Conservation (phyloP, 2,888 invertebrate species). For the Harpagoxenus sublaevis region DNA sequence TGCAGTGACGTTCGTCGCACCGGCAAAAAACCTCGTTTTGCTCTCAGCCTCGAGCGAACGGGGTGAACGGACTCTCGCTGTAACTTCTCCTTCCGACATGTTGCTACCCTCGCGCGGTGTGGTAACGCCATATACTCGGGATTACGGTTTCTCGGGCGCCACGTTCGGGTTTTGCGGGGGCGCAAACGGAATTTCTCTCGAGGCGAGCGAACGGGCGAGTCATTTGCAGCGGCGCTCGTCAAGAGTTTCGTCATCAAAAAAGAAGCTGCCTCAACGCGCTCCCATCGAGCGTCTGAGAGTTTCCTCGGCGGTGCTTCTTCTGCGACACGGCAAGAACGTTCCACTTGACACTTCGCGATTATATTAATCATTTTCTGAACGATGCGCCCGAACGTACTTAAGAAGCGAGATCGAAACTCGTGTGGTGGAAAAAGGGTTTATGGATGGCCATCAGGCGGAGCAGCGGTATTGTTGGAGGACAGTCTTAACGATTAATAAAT, state of each 20-base stretch:
- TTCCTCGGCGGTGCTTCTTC: slow-evolving; percentile 32
- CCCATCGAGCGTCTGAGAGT: slow-evolving; percentile 10
- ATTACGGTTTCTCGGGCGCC: slow-evolving; percentile 35
- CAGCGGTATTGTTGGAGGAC: not conserved
- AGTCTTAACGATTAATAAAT: slow-evolving; percentile 55
- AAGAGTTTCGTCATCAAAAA: slow-evolving; percentile 40
- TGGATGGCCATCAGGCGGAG: slow-evolving; percentile 1
- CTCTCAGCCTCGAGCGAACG: not conserved
- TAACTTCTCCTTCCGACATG: slow-evolving; percentile 1
- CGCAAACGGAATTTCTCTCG: slow-evolving; percentile 37
- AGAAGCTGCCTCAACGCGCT: slow-evolving; percentile 7
- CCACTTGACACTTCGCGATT: slow-evolving; percentile 46
- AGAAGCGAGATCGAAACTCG: slow-evolving; percentile 37
- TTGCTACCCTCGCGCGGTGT: not conserved
- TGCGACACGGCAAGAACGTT: slow-evolving; percentile 17
- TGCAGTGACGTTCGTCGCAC: slow-evolving; percentile 45
- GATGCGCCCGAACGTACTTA: slow-evolving; percentile 13
- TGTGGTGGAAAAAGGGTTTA: slow-evolving; percentile 25
- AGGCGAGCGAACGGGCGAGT: slow-evolving; percentile 20
- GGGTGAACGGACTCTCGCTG: slow-evolving; percentile 27
- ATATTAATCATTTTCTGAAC: slow-evolving; percentile 47
- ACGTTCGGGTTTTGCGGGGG: slow-evolving; percentile 20
- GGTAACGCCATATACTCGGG: slow-evolving; percentile 32
- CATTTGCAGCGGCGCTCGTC: slow-evolving; percentile 61
- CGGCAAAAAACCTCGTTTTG: slow-evolving; percentile 34